Base-by-base conservation (phyloP, 2,113 vertebrate species). In the Protobothrops flavoviridis region DNA sequence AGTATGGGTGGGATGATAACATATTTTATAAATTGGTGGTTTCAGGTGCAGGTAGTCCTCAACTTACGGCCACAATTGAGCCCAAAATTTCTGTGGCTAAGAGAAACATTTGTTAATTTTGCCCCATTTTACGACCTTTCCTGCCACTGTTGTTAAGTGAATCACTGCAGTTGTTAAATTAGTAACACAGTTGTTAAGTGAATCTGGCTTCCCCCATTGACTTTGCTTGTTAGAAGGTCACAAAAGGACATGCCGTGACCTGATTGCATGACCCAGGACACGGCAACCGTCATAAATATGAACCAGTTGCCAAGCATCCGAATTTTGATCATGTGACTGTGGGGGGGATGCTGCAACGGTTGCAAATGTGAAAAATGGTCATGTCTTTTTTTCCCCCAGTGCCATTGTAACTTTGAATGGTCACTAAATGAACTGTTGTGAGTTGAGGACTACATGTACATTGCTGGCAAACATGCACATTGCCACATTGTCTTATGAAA, bases 1-100 rank as follows among this genome's bases (percentile, higher is more conserved):
- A 91, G 93, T 91, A 10, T 88, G 29, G 59, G 48, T 1, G 17
- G 50, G 69, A 89, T 87, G 91, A 91, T 15, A 43, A 93, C 88
- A 1, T 0, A 0, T 53, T 15, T 12, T 33, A 95, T 26, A 93
- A 81, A 92, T 10, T 43, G 8, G 21, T 91, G 15, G n/a, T 74
- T 9, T 33, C 24, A 48, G 57, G 48, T 69, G n/a, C 29, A 69
- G 29, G 12, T 29, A 33, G 4, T 69, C 29, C 29, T 69, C 15
- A n/a, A 33, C 64, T 33, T 33, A 69, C 2, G 0, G 2, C 12
- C 64, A 69, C 64, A 69, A 69, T 5, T 69, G 29, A 69, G 1
- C 13, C 64, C 29, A 69, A 69, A 15, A 69, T 69, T n/a, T 69
- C 29, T 33, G 12, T 69, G 33, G 64, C 64, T 69, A 33, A 69